These are phyloP conservation scores for Syngnathus acus DNA, from an alignment of 2,797 vertebrate genomes.

Conservation along the genomic window DNA sequence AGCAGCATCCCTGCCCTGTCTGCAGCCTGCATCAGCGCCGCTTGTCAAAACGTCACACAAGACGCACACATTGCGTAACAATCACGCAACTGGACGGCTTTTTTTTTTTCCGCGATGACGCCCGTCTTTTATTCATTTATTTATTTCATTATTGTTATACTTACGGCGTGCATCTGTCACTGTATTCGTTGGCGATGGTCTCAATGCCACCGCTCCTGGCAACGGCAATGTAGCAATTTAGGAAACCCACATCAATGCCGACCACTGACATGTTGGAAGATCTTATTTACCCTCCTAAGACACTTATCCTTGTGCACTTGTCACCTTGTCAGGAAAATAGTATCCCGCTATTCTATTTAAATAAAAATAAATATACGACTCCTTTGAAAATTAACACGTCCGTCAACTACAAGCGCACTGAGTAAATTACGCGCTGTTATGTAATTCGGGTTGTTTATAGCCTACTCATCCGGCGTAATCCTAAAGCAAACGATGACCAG, in stretches of 20 bases:
- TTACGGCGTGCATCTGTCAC: conserved; percentile 96
- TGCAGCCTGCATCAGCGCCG: conserved; percentile 2
- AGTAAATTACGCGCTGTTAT: conserved; percentile 60
- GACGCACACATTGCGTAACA: conserved; percentile 57
- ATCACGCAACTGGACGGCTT: conserved; percentile 12
- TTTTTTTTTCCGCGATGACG: conserved; percentile 11
- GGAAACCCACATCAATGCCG: conserved; percentile 90
- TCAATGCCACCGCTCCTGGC: conserved; percentile 92
- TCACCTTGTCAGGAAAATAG: conserved; percentile 24
- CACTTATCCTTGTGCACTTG: conserved; percentile 42
- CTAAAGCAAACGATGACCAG: conserved; percentile 50
- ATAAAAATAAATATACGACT: conserved; percentile 9
- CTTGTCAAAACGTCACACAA: conserved; percentile 16
- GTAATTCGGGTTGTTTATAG: conserved; percentile 64
- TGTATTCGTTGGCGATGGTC: conserved; percentile 93
- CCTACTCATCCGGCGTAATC: conserved; percentile 63
- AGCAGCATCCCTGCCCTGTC: conserved; percentile 9
- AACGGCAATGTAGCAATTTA: conserved; percentile 90
- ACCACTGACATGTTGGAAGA: conserved; percentile 84
- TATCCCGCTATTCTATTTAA: conserved; percentile 13
- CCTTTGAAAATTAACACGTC: conserved; percentile 13
- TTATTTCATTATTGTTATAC: conserved; percentile 48
- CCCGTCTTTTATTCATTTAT: background rate
- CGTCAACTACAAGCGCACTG: conserved; percentile 23
- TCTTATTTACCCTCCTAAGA: conserved; percentile 22